phyloP scores from a whole-genome alignment of 2,888 invertebrate species.

The Drosophila pegasa region DNA sequence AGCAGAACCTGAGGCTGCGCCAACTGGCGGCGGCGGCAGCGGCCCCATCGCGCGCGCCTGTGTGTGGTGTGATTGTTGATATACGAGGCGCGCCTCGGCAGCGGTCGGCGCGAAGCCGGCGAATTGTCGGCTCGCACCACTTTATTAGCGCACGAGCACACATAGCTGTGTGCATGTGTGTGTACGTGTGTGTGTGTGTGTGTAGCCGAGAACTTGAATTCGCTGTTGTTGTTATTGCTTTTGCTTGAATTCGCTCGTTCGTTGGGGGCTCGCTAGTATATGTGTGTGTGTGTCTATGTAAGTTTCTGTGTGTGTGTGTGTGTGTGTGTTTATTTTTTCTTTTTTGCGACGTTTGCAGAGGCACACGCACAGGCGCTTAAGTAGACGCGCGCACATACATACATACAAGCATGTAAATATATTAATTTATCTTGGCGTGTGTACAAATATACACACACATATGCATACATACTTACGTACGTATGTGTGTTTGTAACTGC shows the following conservation, averaged over 20 bases:
- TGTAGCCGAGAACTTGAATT: constrained; percentile 52
- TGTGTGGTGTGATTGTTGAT: constrained; percentile 58
- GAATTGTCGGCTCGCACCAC: constrained; percentile 10
- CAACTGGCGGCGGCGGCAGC: constrained; percentile 39
- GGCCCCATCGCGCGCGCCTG: constrained; percentile 29
- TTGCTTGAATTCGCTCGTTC: constrained; percentile 33
- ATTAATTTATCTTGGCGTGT: background rate
- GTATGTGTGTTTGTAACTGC: constrained; percentile 1
- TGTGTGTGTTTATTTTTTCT: background rate
- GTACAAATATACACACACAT: background rate
- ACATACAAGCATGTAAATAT: constrained; percentile 4
- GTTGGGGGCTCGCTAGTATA: constrained; percentile 66
- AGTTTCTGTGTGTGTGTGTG: constrained; percentile 20
- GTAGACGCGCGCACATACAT: background rate
- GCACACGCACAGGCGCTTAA: constrained; percentile 1
- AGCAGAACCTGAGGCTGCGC: constrained; percentile 65
- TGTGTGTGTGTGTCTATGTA: constrained; percentile 12
- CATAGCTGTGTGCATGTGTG: background rate
- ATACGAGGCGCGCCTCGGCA: constrained; percentile 10
- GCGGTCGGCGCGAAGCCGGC: constrained; percentile 20
- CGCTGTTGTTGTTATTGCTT: constrained; percentile 45
- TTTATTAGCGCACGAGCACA: constrained; percentile 16
- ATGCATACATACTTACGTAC: background rate
- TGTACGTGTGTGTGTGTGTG: constrained; percentile 6
- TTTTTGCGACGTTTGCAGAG: constrained; percentile 2